phyloP scores from a whole-genome alignment of 1,140 invertebrate genomes.

The Drosophila virilis region DNA sequence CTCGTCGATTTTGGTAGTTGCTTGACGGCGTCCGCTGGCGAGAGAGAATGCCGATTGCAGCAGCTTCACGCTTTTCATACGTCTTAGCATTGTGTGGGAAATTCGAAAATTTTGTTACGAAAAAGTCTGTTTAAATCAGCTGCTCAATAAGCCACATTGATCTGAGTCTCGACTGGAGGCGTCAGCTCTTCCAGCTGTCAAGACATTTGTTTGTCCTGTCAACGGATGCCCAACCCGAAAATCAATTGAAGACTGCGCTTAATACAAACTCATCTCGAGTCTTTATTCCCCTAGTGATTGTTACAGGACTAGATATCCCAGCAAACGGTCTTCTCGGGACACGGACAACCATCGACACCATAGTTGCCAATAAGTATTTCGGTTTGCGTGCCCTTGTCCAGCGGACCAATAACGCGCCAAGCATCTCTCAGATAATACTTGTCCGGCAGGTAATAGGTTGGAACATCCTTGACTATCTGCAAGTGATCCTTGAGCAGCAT shows the following conservation, averaged over 20 bases:
- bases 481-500: conserved; percentile 52
- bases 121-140: neutral
- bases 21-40: neutral
- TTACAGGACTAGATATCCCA: conserved; percentile 42
- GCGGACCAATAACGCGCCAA: conserved; percentile 28
- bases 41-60: neutral
- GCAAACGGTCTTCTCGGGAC: conserved; percentile 51
- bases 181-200: no score
- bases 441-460: conserved; percentile 56
- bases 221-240: neutral
- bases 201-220: neutral
- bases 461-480: conserved; percentile 33
- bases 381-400: conserved; percentile 57
- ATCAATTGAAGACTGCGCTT: no score
- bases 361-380: conserved; percentile 54
- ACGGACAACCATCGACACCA: conserved; percentile 71
- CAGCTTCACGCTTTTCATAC: neutral
- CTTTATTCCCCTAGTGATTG: conserved; percentile 29
- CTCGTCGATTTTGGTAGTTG: neutral
- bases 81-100: neutral
- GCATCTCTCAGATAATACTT: conserved; percentile 31
- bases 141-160: neutral
- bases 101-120: neutral
- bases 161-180: neutral
- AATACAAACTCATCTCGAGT: conserved; percentile 1